Evolutionary conservation across 2,888 invertebrate genomes (phyloP).

Genomic region (Gnatocerus cornutus): DNA sequence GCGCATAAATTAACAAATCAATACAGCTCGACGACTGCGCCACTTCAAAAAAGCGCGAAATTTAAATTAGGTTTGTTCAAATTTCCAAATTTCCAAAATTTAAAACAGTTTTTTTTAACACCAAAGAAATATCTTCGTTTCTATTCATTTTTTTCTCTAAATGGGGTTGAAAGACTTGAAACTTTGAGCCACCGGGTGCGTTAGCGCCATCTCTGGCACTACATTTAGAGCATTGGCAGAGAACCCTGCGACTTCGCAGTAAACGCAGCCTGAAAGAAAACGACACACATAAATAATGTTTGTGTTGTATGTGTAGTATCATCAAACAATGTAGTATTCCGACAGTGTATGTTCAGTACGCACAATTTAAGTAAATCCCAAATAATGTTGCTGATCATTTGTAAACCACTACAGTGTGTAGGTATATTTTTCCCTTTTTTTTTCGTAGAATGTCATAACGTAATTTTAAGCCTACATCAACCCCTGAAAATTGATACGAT

Average conservation of each 20-base stretch:
- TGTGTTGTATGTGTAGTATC: slow-evolving; percentile 3
- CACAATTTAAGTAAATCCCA: neutral
- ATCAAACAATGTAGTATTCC: slow-evolving; percentile 2
- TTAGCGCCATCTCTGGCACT: too few species aligned
- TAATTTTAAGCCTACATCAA: neutral
- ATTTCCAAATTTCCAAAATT: too few species aligned
- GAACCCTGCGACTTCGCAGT: neutral
- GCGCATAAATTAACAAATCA: too few species aligned
- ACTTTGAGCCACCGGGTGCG: too few species aligned
- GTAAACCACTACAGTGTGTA: neutral
- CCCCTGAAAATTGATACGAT: slow-evolving; percentile 14
- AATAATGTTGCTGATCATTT: neutral
- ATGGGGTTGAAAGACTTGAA: too few species aligned
- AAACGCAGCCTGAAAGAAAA: neutral
- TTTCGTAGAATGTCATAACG: neutral
- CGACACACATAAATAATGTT: slow-evolving; percentile 6
- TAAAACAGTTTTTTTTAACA: too few species aligned
- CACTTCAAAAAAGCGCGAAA: too few species aligned
- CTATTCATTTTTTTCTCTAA: too few species aligned
- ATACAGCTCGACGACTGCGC: too few species aligned
- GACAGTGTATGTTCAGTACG: slow-evolving; percentile 1
- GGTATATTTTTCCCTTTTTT: neutral
- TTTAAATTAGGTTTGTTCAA: too few species aligned
- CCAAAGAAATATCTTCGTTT: too few species aligned
- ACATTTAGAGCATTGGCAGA: too few species aligned